These are phyloP conservation scores for Eupithecia exiguata DNA, from an alignment of 2,888 invertebrate genomes.

Conservation along the genomic window DNA sequence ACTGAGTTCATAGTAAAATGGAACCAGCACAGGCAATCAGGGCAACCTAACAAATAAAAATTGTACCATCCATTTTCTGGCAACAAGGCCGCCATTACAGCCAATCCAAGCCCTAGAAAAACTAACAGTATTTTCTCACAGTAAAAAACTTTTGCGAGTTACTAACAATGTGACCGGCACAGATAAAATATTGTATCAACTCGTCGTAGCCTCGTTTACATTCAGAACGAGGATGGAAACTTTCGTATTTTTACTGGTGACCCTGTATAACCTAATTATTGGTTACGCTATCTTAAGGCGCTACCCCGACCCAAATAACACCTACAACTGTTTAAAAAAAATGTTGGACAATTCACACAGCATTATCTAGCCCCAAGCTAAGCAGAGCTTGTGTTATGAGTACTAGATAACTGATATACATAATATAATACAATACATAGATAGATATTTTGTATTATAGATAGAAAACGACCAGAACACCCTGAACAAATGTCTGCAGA, in stretches of 20 bases:
- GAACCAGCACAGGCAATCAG: not conserved
- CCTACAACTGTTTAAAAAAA: too few species aligned
- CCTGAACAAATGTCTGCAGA: too few species aligned
- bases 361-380: too few species aligned
- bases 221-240: not conserved
- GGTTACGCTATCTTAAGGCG: not conserved
- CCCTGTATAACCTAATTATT: not conserved
- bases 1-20: too few species aligned
- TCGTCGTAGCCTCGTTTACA: not conserved
- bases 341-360: too few species aligned
- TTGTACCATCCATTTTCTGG: not conserved
- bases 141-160: slow-evolving; percentile 8
- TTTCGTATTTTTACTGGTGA: not conserved
- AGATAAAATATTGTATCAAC: slow-evolving; percentile 18
- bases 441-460: too few species aligned
- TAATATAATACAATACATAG: too few species aligned
- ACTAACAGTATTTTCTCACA: not conserved
- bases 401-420: too few species aligned
- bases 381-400: too few species aligned
- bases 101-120: not conserved
- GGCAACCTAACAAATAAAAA: not conserved
- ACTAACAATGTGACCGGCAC: slow-evolving; percentile 17
- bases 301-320: too few species aligned
- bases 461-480: too few species aligned
- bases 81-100: not conserved